phyloP scores from a whole-genome alignment of 2,797 vertebrate species.

The Gouania willdenowi region DNA sequence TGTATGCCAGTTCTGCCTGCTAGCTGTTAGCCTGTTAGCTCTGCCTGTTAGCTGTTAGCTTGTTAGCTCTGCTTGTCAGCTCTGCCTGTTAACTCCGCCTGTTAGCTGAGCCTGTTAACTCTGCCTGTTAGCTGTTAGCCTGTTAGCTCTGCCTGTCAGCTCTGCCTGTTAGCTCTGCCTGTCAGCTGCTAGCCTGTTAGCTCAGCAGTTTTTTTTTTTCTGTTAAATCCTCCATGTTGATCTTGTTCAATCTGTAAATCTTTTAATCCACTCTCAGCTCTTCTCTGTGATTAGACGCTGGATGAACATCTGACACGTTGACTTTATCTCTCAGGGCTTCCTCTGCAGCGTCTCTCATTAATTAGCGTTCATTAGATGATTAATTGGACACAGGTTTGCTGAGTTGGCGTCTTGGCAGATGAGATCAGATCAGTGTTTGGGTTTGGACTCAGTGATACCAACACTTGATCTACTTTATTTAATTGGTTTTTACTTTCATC shows the following conservation, averaged over 20 bases:
- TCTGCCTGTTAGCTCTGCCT: too few species aligned
- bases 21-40: too few species aligned
- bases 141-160: too few species aligned
- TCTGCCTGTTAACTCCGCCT: too few species aligned
- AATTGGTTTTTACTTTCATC: neutral
- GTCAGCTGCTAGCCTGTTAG: conserved; percentile 13
- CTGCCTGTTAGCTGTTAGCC: too few species aligned
- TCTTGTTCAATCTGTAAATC: conserved; percentile 68
- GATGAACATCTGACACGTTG: conserved; percentile 36
- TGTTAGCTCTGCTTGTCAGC: too few species aligned
- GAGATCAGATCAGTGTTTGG: neutral
- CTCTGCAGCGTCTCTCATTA: conserved; percentile 46
- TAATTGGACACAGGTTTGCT: conserved; percentile 40
- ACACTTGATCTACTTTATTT: neutral
- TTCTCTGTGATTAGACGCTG: conserved; percentile 49
- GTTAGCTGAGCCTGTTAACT: too few species aligned
- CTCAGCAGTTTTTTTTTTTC: conserved; percentile 14
- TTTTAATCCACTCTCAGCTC: conserved; percentile 70
- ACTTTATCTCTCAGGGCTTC: conserved; percentile 23
- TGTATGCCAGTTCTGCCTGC: too few species aligned
- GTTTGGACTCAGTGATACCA: neutral
- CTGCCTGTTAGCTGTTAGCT: too few species aligned
- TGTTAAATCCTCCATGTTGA: conserved; percentile 44
- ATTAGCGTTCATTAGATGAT: conserved; percentile 35
- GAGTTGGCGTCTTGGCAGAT: conserved; percentile 26